phyloP scores from a whole-genome alignment of 1,140 invertebrate species.

The Dendroctonus valens region DNA sequence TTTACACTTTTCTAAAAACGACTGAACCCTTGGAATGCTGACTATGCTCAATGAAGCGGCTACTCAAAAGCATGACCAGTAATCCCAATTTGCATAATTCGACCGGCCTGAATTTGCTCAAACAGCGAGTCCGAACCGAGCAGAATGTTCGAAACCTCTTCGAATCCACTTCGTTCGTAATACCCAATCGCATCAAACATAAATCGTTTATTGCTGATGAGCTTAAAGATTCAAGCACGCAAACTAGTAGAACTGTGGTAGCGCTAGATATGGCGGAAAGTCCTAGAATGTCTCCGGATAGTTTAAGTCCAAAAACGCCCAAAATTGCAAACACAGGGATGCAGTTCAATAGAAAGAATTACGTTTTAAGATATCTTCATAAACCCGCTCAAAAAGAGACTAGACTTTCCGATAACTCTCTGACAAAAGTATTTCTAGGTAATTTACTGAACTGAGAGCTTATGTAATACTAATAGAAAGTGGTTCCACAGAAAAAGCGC shows the following conservation, averaged over 20 bases:
- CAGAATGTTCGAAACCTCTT: constrained; percentile 18
- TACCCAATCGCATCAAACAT: constrained; percentile 6
- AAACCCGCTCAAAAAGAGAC: not conserved
- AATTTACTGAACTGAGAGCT: not conserved
- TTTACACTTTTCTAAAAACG: too few relatives aligned
- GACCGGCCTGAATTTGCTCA: not conserved
- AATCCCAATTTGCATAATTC: constrained; percentile 16
- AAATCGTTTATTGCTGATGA: constrained; percentile 11
- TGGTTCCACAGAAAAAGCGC: constrained; percentile 9
- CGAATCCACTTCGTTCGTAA: constrained; percentile 21
- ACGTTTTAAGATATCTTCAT: constrained; percentile 31
- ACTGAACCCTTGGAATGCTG: too few relatives aligned
- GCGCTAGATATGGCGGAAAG: constrained; percentile 19
- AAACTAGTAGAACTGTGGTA: constrained; percentile 43
- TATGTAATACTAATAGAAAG: not conserved
- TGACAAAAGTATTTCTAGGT: constrained; percentile 28
- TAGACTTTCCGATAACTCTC: constrained; percentile 14
- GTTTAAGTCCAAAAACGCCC: constrained; percentile 35
- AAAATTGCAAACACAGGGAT: constrained; percentile 7
- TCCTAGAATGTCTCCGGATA: constrained; percentile 36
- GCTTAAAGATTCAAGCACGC: constrained; percentile 32
- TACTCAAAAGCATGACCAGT: constrained; percentile 20
- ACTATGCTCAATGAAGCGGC: not conserved
- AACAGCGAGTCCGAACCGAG: constrained; percentile 4
- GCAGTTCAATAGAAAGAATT: constrained; percentile 20